Evolutionary conservation across 2,797 vertebrate species (phyloP).

Genomic region (Catharus ustulatus): DNA sequence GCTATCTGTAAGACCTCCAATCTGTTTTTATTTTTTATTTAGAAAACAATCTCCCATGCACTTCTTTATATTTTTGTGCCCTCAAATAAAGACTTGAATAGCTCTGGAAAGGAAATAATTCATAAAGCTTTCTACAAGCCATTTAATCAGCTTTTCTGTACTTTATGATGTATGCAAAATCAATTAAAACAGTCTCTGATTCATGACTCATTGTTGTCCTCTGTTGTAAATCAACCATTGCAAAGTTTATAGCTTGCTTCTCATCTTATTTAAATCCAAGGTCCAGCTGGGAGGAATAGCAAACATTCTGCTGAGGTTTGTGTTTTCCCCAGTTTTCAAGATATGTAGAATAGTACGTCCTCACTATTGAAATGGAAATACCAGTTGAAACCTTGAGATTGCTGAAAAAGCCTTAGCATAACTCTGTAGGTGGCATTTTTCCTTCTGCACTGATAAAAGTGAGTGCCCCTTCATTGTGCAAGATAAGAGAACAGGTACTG

Average conservation of each 20-base stretch:
- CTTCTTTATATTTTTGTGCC: background rate
- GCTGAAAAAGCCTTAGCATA: background rate
- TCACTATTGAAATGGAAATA: background rate
- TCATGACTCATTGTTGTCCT: conserved; percentile 1
- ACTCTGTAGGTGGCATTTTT: background rate
- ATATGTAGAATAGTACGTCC: fast-evolving
- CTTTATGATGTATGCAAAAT: background rate
- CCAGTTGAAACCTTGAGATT: background rate
- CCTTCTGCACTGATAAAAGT: background rate
- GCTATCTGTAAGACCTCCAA: background rate
- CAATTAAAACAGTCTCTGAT: background rate
- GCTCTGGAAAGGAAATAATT: background rate
- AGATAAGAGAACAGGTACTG: background rate
- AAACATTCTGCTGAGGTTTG: background rate
- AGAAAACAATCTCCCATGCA: background rate
- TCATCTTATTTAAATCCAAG: background rate
- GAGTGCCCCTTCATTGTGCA: background rate
- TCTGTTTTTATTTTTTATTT: background rate
- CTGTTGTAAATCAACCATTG: background rate
- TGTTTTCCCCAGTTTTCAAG: background rate
- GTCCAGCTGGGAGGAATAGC: background rate
- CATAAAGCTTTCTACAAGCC: background rate
- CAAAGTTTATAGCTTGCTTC: background rate
- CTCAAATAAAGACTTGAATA: background rate
- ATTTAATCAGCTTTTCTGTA: conserved; percentile 13